Percentiles rank a stretch among this genome's conserved stretches.
These are phyloP conservation scores for Lasioglossum malachurum DNA, from an alignment of 2,888 invertebrate genomes.

Conservation along the genomic window DNA sequence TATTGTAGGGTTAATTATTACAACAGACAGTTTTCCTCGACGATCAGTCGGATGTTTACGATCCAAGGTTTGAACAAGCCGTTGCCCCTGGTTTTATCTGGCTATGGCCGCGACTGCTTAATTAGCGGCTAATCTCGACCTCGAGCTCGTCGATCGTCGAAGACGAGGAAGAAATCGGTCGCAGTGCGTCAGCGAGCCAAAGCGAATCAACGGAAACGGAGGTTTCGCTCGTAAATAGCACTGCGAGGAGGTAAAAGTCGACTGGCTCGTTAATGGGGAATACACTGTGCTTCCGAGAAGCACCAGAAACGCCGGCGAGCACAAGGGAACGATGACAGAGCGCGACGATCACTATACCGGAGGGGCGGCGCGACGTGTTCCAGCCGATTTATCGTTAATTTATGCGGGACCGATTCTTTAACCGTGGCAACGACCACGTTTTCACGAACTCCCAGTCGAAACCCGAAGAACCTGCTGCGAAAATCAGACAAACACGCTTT, in stretches of 20 bases:
- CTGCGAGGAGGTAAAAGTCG: slow-evolving; percentile 52
- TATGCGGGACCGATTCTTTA: not conserved
- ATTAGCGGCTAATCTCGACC: slow-evolving; percentile 61
- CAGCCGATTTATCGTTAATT: slow-evolving; percentile 23
- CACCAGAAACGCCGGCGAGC: not conserved
- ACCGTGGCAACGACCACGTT: not conserved
- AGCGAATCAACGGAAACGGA: slow-evolving; percentile 22
- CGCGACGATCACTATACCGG: slow-evolving; percentile 35
- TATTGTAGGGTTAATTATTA: too few species aligned
- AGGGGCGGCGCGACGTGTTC: slow-evolving; percentile 1
- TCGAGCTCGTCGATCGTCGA: slow-evolving; percentile 44
- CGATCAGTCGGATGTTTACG: slow-evolving; percentile 63
- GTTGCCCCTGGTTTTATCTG: slow-evolving; percentile 71
- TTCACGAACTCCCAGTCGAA: not conserved
- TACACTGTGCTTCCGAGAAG: slow-evolving; percentile 36
- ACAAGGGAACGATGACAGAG: slow-evolving; percentile 34
- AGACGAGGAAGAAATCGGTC: slow-evolving; percentile 47
- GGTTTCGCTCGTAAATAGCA: slow-evolving; percentile 52
- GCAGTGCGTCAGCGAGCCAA: not conserved
- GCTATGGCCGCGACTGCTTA: slow-evolving; percentile 63
- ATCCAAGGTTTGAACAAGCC: slow-evolving; percentile 50
- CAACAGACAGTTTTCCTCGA: not conserved
- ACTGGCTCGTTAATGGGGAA: slow-evolving; percentile 52
- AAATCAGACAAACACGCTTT: not conserved
- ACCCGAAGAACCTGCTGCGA: not conserved